A percentile compares a stretch with the other conserved stretches of the same genome.
Conservation (phyloP, 2,797 vertebrate species). For the Gymnoscopelus microlampas region DNA sequence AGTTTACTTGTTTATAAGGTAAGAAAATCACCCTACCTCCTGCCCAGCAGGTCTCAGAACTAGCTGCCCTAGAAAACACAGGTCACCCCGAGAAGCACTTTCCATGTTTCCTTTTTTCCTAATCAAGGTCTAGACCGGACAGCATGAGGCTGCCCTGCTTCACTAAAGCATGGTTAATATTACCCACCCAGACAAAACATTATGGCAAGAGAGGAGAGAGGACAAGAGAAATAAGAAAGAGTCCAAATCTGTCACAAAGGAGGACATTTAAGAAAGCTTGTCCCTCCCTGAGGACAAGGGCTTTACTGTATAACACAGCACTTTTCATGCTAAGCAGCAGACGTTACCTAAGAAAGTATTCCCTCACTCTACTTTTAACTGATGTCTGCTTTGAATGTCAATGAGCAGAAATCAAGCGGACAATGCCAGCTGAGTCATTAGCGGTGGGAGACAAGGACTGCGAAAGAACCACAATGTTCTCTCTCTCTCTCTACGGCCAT, state of each 20-base stretch:
- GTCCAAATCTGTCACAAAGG: not conserved
- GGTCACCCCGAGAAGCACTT: slow-evolving; percentile 47
- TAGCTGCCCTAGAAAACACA: slow-evolving; percentile 40
- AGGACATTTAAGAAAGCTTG: slow-evolving; percentile 3
- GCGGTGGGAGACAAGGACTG: slow-evolving; percentile 21
- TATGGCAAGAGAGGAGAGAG: not conserved
- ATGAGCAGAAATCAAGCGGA: slow-evolving; percentile 48
- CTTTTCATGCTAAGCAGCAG: slow-evolving; percentile 71
- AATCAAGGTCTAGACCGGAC: slow-evolving; percentile 62
- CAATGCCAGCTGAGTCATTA: slow-evolving; percentile 57
- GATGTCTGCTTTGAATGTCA: slow-evolving; percentile 63
- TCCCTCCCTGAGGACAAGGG: slow-evolving; percentile 37
- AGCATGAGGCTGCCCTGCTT: slow-evolving; percentile 37
- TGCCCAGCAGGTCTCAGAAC: slow-evolving; percentile 15
- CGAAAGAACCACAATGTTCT: slow-evolving; percentile 32
- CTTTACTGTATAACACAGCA: slow-evolving; percentile 38
- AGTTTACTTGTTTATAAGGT: not conserved
- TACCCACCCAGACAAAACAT: not conserved
- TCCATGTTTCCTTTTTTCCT: slow-evolving; percentile 28
- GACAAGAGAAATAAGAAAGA: not conserved
- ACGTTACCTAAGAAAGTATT: slow-evolving; percentile 77
- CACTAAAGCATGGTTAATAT: slow-evolving; percentile 34
- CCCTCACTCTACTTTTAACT: slow-evolving; percentile 53
- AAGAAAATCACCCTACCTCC: slow-evolving; percentile 39
- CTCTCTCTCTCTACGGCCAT: not conserved